Evolutionary conservation across 1,140 invertebrate species (phyloP).

Genomic region (Propsilocerus akamusi): DNA sequence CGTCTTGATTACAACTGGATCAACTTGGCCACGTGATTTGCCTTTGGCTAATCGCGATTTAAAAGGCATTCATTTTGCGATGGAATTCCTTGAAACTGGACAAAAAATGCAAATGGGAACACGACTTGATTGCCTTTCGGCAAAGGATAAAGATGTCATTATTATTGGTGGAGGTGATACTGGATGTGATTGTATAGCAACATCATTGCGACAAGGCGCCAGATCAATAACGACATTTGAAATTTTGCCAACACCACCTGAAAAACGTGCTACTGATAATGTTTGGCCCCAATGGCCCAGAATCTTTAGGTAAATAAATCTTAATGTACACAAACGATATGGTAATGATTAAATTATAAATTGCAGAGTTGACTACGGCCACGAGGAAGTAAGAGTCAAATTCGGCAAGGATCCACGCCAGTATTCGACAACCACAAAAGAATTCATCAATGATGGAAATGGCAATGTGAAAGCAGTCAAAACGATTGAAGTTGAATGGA

Average conservation of each 20-base stretch:
- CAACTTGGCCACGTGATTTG: conserved; percentile 90
- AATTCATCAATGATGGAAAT: conserved; percentile 82
- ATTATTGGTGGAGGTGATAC: conserved; percentile 98
- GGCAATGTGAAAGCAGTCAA: conserved; percentile 78
- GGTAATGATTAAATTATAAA: not conserved
- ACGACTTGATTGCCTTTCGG: conserved; percentile 37
- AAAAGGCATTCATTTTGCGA: conserved; percentile 85
- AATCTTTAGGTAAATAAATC: conserved; percentile 48
- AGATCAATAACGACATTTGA: conserved; percentile 93
- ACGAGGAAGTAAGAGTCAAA: conserved; percentile 87
- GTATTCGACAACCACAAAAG: conserved; percentile 87
- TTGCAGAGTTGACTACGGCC: conserved; percentile 84
- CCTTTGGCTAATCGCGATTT: conserved; percentile 68
- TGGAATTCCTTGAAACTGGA: conserved; percentile 93
- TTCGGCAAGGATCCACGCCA: conserved; percentile 85
- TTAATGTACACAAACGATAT: not conserved
- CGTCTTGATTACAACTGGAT: conserved; percentile 76
- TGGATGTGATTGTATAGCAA: conserved; percentile 98
- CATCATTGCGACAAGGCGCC: conserved; percentile 91
- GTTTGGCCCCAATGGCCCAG: conserved; percentile 98
- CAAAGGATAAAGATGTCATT: conserved; percentile 89
- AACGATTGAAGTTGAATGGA: conserved; percentile 85
- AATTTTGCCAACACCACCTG: conserved; percentile 84
- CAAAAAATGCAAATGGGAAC: conserved; percentile 85
- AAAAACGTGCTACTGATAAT: conserved; percentile 60